These are phyloP conservation scores for human (Homo sapiens) DNA, from an alignment of 2,113 vertebrate genomes.

Conservation along the genomic window DNA sequence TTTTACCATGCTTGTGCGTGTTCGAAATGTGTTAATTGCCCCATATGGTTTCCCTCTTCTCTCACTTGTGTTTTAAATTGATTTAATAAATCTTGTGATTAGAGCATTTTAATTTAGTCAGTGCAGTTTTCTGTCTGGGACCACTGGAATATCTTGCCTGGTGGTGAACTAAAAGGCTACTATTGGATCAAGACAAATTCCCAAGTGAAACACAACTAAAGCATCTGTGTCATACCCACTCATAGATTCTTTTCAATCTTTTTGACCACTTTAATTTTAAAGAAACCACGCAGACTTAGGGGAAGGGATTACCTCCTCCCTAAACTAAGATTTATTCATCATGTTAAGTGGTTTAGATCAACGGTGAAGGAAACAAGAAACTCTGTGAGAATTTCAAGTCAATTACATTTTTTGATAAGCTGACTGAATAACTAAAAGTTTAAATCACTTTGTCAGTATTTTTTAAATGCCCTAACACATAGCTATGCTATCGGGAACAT, in stretches of 20 bases:
- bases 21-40: neutral
- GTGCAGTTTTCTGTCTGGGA: neutral
- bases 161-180: neutral
- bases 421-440: conserved; percentile 14
- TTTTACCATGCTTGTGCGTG: neutral
- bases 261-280: conserved; percentile 12
- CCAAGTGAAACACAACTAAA: neutral
- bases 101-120: neutral
- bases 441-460: conserved; percentile 34
- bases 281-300: neutral
- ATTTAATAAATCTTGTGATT: conserved; percentile 8
- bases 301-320: neutral
- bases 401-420: conserved; percentile 31
- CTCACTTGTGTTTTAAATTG: neutral
- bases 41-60: neutral
- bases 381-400: neutral
- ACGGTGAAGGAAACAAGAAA: neutral
- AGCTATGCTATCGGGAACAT: conserved; percentile 27
- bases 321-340: neutral
- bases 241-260: neutral
- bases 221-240: neutral
- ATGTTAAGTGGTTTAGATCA: neutral
- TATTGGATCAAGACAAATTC: neutral
- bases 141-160: neutral
- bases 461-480: conserved; percentile 15